Percentiles rank a stretch among this genome's conserved stretches.
phyloP scores from a whole-genome alignment of 2,113 vertebrate genomes.

The Sciurus niger region DNA sequence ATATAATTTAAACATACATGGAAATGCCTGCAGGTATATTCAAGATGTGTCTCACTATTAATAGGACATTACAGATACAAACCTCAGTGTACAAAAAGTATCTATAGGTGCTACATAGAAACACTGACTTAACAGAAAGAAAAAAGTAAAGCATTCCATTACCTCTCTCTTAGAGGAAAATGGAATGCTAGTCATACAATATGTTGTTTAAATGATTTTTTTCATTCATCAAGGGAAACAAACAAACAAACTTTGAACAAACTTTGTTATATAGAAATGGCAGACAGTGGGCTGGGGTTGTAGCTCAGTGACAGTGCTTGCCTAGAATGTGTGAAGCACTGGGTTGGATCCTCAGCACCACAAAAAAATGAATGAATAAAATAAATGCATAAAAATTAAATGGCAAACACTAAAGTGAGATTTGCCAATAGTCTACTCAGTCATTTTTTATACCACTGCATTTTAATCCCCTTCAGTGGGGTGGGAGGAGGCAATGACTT shows the following conservation, averaged over 20 bases:
- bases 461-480: slow-evolving; percentile 52
- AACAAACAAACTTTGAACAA: slow-evolving; percentile 15
- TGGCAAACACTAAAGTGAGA: not conserved
- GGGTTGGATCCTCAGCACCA: too few species aligned
- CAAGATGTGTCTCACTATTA: not conserved
- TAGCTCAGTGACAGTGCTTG: too few species aligned
- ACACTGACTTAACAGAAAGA: not conserved
- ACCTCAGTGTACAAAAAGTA: not conserved
- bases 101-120: not conserved
- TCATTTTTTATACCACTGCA: not conserved
- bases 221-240: slow-evolving; percentile 11
- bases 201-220: not conserved
- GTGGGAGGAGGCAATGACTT: slow-evolving; percentile 15
- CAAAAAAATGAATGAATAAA: too few species aligned
- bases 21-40: not conserved
- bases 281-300: not conserved
- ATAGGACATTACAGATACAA: not conserved
- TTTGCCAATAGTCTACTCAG: not conserved
- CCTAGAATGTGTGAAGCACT: too few species aligned
- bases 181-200: not conserved
- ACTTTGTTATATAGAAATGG: not conserved
- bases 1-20: not conserved
- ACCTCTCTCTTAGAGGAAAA: not conserved
- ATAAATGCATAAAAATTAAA: too few species aligned
- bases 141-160: not conserved